Conservation (phyloP, 2,113 vertebrate genomes). For the Antigone vipio region DNA sequence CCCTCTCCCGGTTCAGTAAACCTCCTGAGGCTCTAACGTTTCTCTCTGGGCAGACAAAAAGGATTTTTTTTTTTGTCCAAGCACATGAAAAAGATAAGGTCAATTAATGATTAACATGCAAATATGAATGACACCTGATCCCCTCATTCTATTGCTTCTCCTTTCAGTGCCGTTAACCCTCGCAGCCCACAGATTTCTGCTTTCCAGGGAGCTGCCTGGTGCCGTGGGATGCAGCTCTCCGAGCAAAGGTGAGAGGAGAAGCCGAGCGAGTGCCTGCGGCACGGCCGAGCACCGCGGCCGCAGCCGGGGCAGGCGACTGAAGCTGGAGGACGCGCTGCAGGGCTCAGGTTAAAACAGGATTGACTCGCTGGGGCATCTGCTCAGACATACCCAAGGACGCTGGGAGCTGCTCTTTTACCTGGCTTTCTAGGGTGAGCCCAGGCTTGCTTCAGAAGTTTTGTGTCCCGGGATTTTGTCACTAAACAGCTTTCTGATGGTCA, state of each 20-base stretch:
- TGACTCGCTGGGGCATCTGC: neutral
- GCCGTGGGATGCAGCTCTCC: rapidly evolving
- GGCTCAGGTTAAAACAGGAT: neutral
- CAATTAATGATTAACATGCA: neutral
- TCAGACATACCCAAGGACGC: neutral
- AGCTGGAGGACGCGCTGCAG: neutral
- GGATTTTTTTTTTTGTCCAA: neutral
- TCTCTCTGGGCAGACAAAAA: neutral
- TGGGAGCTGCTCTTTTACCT: neutral
- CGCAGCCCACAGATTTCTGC: neutral
- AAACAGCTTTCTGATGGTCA: neutral
- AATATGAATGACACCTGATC: neutral
- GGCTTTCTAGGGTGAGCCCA: neutral
- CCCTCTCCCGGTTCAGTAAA: neutral
- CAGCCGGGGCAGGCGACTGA: neutral
- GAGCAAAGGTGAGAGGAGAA: neutral
- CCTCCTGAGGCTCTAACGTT: neutral
- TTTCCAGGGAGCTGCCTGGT: neutral
- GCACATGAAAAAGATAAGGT: neutral
- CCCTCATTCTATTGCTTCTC: neutral
- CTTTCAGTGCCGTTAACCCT: neutral
- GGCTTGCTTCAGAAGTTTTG: neutral
- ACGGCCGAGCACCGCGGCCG: rapidly evolving
- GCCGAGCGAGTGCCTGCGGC: rapidly evolving
- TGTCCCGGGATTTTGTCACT: neutral